Percentiles rank a stretch among this genome's conserved stretches.
Evolutionary conservation across 2,797 vertebrate genomes (phyloP).

Genomic region (Neomorphus geoffroyi): DNA sequence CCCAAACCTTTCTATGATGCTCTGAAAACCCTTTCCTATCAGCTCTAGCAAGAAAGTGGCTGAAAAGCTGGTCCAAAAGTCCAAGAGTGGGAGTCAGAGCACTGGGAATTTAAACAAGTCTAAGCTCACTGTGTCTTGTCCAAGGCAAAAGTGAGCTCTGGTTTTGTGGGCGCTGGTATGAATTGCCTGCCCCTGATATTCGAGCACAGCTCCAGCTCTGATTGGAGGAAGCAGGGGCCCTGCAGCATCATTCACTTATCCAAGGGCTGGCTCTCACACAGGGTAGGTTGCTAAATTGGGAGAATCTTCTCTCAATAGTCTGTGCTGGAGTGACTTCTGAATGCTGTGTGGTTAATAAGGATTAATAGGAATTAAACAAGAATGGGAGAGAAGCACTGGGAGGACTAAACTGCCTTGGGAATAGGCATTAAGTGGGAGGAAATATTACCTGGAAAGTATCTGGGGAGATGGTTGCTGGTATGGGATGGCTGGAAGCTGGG

Average conservation of each 20-base stretch:
- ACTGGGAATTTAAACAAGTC: background rate
- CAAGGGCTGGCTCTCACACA: background rate
- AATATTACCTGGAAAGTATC: background rate
- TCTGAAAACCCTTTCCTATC: background rate
- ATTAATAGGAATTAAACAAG: background rate
- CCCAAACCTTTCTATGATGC: too few relatives aligned
- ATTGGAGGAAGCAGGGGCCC: accelerated
- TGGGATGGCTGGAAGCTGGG: background rate
- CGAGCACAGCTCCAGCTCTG: background rate
- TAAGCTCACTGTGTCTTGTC: background rate
- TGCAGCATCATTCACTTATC: background rate
- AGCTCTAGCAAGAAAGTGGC: background rate
- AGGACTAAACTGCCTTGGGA: background rate
- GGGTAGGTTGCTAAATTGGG: background rate
- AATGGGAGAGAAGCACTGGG: background rate
- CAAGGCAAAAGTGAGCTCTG: background rate
- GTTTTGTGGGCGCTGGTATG: background rate
- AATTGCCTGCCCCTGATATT: background rate
- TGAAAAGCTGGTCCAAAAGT: background rate
- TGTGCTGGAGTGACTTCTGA: background rate
- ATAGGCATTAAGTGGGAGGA: background rate
- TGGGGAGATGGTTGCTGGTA: background rate
- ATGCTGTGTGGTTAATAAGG: background rate
- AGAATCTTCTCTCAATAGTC: background rate
- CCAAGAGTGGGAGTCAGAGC: background rate